These are phyloP conservation scores for Drosophila nr. medialis DNA, from an alignment of 2,888 invertebrate genomes.

Conservation along the genomic window DNA sequence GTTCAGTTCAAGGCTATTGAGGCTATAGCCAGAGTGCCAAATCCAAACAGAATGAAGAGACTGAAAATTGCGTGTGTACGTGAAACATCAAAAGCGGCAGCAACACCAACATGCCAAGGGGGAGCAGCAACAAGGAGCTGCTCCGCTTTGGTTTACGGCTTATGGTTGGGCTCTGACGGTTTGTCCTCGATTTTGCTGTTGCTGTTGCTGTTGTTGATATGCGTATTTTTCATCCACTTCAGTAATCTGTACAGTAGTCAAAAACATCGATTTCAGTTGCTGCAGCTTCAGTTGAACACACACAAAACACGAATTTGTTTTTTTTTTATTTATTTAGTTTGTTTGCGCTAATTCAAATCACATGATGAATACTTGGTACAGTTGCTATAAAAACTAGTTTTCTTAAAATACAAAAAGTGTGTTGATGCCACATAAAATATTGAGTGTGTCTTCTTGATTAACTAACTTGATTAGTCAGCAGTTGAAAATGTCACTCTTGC, in stretches of 20 bases:
- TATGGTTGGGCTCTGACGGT: not conserved
- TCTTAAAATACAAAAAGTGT: not conserved
- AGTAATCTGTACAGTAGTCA: conserved; percentile 13
- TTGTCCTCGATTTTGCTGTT: not conserved
- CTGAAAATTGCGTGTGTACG: conserved; percentile 48
- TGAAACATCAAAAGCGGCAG: conserved; percentile 21
- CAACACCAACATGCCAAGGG: too few relatives aligned
- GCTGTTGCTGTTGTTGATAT: not conserved
- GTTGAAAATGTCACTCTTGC: not conserved
- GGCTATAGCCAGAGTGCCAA: not conserved
- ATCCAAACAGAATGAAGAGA: conserved; percentile 24
- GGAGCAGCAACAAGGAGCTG: not conserved
- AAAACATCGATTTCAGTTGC: not conserved
- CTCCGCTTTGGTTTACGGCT: conserved; percentile 10
- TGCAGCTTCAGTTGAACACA: conserved; percentile 5
- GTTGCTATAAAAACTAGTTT: not conserved
- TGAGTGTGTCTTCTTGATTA: too few relatives aligned
- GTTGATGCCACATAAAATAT: not conserved
- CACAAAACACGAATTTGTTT: not conserved
- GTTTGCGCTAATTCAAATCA: too few relatives aligned
- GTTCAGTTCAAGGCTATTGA: conserved; percentile 35
- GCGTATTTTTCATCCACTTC: not conserved
- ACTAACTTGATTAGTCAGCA: not conserved
- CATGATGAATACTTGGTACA: not conserved
- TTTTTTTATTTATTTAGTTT: not conserved